phyloP scores from a whole-genome alignment of 2,113 vertebrate genomes.

The Melanotaenia duboulayi region DNA sequence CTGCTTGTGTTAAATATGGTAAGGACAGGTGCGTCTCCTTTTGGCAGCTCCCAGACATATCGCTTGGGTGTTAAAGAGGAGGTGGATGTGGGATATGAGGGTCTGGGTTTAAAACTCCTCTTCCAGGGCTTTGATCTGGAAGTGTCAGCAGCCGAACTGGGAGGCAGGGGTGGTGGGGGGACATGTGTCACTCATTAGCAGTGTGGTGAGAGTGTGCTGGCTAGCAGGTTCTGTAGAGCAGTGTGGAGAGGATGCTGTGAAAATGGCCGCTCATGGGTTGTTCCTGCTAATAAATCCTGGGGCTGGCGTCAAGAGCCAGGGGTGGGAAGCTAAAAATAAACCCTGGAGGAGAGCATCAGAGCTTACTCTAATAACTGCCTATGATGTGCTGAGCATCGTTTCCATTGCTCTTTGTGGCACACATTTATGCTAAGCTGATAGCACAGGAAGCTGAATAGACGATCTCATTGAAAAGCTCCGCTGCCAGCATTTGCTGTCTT shows the following conservation, averaged over 20 bases:
- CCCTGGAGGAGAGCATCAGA: constrained; percentile 9
- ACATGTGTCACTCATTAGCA: constrained; percentile 81
- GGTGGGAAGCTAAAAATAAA: constrained; percentile 28
- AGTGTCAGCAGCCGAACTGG: constrained; percentile 69
- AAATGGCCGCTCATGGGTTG: constrained; percentile 64
- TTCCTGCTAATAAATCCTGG: constrained; percentile 70
- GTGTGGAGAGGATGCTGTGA: constrained; percentile 70
- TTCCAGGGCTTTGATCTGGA: constrained; percentile 79
- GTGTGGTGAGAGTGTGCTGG: constrained; percentile 73
- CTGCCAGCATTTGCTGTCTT: constrained; percentile 77
- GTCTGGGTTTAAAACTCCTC: constrained; percentile 54
- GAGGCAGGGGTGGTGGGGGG: constrained; percentile 40
- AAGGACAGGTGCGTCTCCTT: constrained; percentile 80
- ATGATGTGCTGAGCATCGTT: constrained; percentile 43
- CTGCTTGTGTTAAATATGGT: constrained; percentile 26
- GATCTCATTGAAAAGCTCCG: constrained; percentile 74
- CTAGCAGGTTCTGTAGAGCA: constrained; percentile 57
- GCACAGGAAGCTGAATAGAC: constrained; percentile 79
- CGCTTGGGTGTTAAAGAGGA: constrained; percentile 75
- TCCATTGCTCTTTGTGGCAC: constrained; percentile 49
- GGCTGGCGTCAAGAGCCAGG: constrained; percentile 41
- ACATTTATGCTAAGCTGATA: constrained; percentile 72
- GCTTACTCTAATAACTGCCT: constrained; percentile 42
- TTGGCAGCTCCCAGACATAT: constrained; percentile 73
- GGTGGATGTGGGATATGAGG: constrained; percentile 40